phyloP scores from a whole-genome alignment of 1,140 invertebrate species.

The Trypoxylus dichotomus region DNA sequence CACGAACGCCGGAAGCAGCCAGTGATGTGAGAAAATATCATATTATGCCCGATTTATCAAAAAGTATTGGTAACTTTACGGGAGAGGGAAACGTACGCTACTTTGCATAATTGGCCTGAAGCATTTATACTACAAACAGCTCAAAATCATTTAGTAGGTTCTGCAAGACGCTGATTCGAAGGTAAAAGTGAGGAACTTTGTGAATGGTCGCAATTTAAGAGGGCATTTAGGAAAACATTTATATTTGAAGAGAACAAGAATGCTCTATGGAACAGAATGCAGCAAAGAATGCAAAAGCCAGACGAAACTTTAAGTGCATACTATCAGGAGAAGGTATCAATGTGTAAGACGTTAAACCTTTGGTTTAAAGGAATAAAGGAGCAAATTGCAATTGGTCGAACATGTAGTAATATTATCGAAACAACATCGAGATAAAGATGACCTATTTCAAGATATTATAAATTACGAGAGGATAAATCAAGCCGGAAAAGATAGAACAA shows the following conservation, averaged over 20 bases:
- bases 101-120: slow-evolving; percentile 29
- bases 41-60: slow-evolving; percentile 20
- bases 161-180: slow-evolving; percentile 29
- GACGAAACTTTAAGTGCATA: slow-evolving; percentile 37
- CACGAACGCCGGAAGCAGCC: neutral
- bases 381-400: slow-evolving; percentile 36
- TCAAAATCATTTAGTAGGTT: slow-evolving; percentile 24
- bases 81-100: neutral
- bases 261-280: slow-evolving; percentile 38
- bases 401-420: slow-evolving; percentile 34
- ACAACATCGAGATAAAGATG: slow-evolving; percentile 28
- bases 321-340: slow-evolving; percentile 37
- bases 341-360: slow-evolving; percentile 35
- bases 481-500: neutral
- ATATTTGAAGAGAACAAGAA: slow-evolving; percentile 30
- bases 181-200: slow-evolving; percentile 11
- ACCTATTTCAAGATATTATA: slow-evolving; percentile 30
- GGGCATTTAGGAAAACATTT: slow-evolving; percentile 38
- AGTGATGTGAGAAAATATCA: neutral
- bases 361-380: slow-evolving; percentile 35
- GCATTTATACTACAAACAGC: slow-evolving; percentile 28
- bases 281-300: slow-evolving; percentile 31
- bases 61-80: neutral
- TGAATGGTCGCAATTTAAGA: slow-evolving; percentile 32
- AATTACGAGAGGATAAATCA: slow-evolving; percentile 21